Base-by-base conservation (phyloP, 2,888 invertebrate genomes). In the Actias luna region DNA sequence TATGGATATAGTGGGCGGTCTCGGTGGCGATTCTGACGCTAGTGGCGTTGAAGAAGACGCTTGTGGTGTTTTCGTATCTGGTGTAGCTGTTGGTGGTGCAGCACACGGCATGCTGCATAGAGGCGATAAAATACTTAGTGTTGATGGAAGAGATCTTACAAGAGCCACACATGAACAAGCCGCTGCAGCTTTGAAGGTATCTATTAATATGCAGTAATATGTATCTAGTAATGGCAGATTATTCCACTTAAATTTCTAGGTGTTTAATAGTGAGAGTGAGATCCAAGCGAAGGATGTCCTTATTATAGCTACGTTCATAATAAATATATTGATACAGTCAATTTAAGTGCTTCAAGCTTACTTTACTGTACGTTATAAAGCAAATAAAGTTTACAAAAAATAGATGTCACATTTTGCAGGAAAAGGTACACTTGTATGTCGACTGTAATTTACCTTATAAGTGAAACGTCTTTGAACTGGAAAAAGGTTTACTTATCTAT, bases 111-210 rank as follows among this genome's bases (percentile, higher is more conserved):
- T 92, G 84, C 76, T 94, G 46, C 93, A 95, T 84, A 93, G 95
- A 67, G 96, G 96, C 8, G 96, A 96, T 79, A 91, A 95, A 67
- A 96, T 96, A 77, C 84, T 96, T 60, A 95, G 95, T 79, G 96
- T 97, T 14, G 96, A 96, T 81, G 96, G 95, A 22, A 88, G 94
- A 29, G 96, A 96, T 80, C 85, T 97, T 57, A 92, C 95, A 5
- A 93, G 94, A 67, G 96, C 96, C 1, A 95, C 96, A 55, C 96
- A 97, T 79, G 96, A 97, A 76, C 93, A 95, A 76, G 97, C 96
- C 0, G 97, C 97, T 2, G 95, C 95, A 65, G 95, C 93, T 7
- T 74, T 93, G 50, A 93, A 93, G 89, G 93, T 93, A 77, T 14
- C 64, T 70, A 14, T 59, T 1, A 33, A 35, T 58, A 0, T 46